These are phyloP conservation scores for Molothrus aeneus DNA, from an alignment of 2,797 vertebrate species.

Conservation along the genomic window DNA sequence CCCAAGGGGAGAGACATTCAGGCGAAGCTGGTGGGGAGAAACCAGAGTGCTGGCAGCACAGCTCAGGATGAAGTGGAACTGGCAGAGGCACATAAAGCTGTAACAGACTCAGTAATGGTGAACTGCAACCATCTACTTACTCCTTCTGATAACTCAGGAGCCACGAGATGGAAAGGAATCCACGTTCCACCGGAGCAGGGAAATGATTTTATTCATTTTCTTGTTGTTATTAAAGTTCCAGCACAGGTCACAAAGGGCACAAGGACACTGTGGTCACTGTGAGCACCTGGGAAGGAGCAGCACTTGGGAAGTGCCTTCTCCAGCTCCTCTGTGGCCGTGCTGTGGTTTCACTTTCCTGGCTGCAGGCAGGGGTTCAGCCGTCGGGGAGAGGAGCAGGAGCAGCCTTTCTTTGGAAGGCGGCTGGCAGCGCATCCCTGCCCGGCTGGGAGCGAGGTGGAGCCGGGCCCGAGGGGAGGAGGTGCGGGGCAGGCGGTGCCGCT, in stretches of 20 bases:
- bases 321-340: rapidly evolving
- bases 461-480: rapidly evolving
- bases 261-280: background rate
- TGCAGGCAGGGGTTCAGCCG: background rate
- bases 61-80: background rate
- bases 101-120: background rate
- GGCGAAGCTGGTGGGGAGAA: background rate
- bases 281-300: background rate
- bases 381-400: background rate
- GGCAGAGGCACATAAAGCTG: background rate
- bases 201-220: background rate
- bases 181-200: background rate
- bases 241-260: background rate
- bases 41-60: background rate
- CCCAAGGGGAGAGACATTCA: rapidly evolving
- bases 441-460: rapidly evolving
- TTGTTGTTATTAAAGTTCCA: background rate
- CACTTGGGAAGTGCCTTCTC: background rate
- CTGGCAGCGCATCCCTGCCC: background rate
- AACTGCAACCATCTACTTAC: background rate
- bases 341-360: background rate
- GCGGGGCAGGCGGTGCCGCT: rapidly evolving
- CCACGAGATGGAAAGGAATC: background rate
- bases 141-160: background rate
- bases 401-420: background rate